A percentile compares a stretch with the other conserved stretches of the same genome.
Evolutionary conservation across 2,113 vertebrate species (phyloP).

Genomic region (Gavia stellata): DNA sequence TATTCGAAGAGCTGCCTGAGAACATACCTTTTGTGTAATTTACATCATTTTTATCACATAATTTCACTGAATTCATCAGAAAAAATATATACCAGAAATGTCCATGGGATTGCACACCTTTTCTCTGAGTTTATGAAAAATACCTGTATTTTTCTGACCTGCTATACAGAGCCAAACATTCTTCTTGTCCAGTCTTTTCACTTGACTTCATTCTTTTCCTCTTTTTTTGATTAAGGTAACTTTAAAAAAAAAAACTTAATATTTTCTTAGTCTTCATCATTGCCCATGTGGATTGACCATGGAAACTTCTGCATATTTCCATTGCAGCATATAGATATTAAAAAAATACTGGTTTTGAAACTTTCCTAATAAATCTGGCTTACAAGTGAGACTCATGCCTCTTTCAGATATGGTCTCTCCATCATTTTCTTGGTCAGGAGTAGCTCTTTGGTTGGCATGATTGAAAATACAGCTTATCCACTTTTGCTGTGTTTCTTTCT

Average conservation of each 20-base stretch:
- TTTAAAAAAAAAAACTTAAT: background rate
- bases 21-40: background rate
- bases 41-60: background rate
- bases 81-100: background rate
- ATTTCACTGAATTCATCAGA: background rate
- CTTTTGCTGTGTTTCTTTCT: background rate
- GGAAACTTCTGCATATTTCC: background rate
- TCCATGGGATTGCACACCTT: background rate
- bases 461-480: background rate
- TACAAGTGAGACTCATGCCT: background rate
- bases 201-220: background rate
- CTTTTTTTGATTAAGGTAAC: too few species aligned
- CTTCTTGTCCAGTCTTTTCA: background rate
- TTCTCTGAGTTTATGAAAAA: background rate
- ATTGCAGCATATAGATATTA: background rate
- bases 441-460: background rate
- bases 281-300: background rate
- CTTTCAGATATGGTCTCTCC: background rate
- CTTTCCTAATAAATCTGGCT: background rate
- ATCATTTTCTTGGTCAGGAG: background rate
- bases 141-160: background rate
- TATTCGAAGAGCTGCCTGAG: background rate
- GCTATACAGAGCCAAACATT: accelerated
- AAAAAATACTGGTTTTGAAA: background rate
- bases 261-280: background rate